Evolutionary conservation across 2,888 invertebrate species (phyloP).

Genomic region (Hydropsyche betteni): DNA sequence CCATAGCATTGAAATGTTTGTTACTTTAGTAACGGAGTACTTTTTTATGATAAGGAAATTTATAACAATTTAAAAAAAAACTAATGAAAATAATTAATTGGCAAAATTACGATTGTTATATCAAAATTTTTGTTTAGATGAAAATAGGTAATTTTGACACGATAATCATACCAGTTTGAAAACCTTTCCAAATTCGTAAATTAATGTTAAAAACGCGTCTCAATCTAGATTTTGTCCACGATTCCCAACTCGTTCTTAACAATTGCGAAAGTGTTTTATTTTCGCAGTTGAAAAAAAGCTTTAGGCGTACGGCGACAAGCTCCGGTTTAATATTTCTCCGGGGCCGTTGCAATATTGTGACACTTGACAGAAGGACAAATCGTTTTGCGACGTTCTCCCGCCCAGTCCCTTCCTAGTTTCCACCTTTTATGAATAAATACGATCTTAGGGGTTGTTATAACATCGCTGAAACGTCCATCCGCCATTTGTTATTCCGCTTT

Average conservation of each 20-base stretch:
- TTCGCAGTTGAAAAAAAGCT: background rate
- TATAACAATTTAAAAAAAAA: no score
- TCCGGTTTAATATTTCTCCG: constrained; percentile 47
- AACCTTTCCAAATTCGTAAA: no score
- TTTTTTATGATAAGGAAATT: no score
- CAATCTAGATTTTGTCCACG: background rate
- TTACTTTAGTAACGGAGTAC: no score
- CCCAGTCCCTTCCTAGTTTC: constrained; percentile 36
- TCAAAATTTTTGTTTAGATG: no score
- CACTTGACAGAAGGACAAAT: constrained; percentile 52
- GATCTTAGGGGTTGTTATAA: constrained; percentile 51
- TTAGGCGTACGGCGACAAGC: constrained; percentile 20
- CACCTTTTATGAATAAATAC: constrained; percentile 52
- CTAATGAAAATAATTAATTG: no score
- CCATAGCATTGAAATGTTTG: no score
- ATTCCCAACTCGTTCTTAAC: background rate
- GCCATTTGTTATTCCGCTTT: constrained; percentile 49
- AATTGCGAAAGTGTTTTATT: background rate
- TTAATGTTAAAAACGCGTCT: no score
- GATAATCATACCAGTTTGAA: no score
- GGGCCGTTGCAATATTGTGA: constrained; percentile 50
- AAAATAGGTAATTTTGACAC: no score
- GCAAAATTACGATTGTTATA: no score
- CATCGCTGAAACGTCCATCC: constrained; percentile 50
- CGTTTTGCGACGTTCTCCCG: constrained; percentile 51